Conservation (phyloP, 1,140 invertebrate genomes). For the Cataglyphis hispanica region DNA sequence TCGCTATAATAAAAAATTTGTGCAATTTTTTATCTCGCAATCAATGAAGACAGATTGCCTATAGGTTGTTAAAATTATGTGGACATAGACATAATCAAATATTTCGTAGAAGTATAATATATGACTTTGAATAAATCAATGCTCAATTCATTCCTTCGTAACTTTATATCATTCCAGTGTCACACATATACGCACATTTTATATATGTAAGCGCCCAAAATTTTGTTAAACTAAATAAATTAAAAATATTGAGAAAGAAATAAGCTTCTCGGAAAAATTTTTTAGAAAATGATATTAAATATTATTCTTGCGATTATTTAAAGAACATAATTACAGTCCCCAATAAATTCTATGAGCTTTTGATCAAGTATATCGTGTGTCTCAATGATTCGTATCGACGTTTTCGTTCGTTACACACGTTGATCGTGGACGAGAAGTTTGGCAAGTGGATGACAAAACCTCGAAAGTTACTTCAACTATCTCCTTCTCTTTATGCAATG, state of each 20-base stretch:
- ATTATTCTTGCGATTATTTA: neutral
- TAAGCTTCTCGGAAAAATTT: neutral
- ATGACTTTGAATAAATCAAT: neutral
- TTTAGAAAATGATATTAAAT: neutral
- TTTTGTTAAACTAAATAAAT: no score
- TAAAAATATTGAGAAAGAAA: slow-evolving; percentile 3
- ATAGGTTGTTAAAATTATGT: neutral
- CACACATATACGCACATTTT: no score
- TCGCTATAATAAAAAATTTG: neutral
- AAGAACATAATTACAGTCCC: neutral
- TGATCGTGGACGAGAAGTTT: slow-evolving; percentile 17
- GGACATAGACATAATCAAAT: slow-evolving; percentile 38
- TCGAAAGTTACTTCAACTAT: slow-evolving; percentile 28
- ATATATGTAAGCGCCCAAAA: no score
- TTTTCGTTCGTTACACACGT: slow-evolving; percentile 32
- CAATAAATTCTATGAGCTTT: slow-evolving; percentile 6
- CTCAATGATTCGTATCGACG: slow-evolving; percentile 16
- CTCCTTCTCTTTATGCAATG: neutral
- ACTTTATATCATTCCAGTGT: slow-evolving; percentile 7
- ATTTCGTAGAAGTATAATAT: neutral
- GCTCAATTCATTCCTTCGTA: neutral
- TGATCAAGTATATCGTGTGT: neutral
- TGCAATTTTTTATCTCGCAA: slow-evolving; percentile 18
- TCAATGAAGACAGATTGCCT: neutral
- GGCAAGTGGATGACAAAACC: neutral